Evolutionary conservation across 2,888 invertebrate genomes (phyloP).

Genomic region (Phrixothrix hirtus): DNA sequence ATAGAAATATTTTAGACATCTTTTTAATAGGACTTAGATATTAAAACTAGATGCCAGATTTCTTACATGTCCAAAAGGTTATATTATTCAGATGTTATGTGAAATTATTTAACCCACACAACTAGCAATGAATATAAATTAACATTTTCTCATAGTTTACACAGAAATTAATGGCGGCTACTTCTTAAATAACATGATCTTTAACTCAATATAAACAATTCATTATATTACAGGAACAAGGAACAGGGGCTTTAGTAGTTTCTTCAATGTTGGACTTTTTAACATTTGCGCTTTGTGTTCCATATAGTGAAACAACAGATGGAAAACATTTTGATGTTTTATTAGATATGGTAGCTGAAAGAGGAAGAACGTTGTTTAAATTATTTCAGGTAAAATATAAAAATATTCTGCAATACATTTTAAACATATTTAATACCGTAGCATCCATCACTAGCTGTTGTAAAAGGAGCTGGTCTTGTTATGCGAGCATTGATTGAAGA

Average conservation of each 20-base stretch:
- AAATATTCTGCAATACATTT: background rate
- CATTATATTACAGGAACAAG: conserved; percentile 57
- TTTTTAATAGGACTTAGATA: no score
- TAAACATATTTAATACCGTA: conserved; percentile 49
- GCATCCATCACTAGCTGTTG: conserved; percentile 97
- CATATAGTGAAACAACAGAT: conserved; percentile 98
- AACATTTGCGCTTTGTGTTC: conserved; percentile 96
- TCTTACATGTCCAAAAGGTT: no score
- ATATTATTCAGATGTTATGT: no score
- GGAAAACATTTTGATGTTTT: conserved; percentile 93
- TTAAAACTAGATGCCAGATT: no score
- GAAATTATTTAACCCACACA: no score
- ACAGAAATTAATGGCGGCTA: no score
- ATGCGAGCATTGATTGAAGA: conserved; percentile 98
- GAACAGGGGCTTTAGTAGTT: conserved; percentile 94
- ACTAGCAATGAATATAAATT: no score
- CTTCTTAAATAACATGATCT: no score
- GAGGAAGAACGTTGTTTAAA: conserved; percentile 88
- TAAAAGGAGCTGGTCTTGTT: conserved; percentile 96
- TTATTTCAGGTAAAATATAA: conserved; percentile 75
- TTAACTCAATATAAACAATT: no score
- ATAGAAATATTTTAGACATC: no score
- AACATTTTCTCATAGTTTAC: no score
- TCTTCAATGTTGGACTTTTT: conserved; percentile 98
- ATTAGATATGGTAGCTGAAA: conserved; percentile 89